Evolutionary conservation across 1,140 invertebrate species (phyloP).

Genomic region (Planococcus citri): DNA sequence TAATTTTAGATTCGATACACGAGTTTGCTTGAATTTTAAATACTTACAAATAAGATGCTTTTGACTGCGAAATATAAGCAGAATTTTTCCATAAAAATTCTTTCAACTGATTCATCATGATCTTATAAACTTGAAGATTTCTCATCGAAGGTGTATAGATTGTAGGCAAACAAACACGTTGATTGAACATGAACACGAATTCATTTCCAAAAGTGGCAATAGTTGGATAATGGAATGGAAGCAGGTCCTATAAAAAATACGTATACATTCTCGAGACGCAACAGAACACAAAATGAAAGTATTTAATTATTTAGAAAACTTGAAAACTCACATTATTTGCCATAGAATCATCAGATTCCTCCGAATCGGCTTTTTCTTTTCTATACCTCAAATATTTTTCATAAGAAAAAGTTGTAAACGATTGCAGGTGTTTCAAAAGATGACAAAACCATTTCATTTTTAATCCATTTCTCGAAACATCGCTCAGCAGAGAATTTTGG

Average conservation of each 20-base stretch:
- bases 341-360: background rate
- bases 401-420: background rate
- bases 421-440: background rate
- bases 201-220: background rate
- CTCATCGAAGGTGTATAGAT: background rate
- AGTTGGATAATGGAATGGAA: background rate
- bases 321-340: background rate
- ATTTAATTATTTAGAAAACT: too few species aligned
- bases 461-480: background rate
- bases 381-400: background rate
- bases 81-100: constrained; percentile 11
- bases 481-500: background rate
- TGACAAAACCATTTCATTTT: background rate
- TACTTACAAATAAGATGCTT: background rate
- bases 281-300: background rate
- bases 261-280: too few species aligned
- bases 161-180: background rate
- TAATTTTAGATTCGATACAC: too few species aligned
- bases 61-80: background rate
- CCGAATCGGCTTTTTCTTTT: background rate
- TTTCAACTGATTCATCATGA: background rate
- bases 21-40: too few species aligned
- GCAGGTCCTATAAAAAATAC: background rate
- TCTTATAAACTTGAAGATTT: background rate
- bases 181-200: background rate